A percentile compares a stretch with the other conserved stretches of the same genome.
Evolutionary conservation across 2,797 vertebrate species (phyloP).

Genomic region (Vireo griseus): DNA sequence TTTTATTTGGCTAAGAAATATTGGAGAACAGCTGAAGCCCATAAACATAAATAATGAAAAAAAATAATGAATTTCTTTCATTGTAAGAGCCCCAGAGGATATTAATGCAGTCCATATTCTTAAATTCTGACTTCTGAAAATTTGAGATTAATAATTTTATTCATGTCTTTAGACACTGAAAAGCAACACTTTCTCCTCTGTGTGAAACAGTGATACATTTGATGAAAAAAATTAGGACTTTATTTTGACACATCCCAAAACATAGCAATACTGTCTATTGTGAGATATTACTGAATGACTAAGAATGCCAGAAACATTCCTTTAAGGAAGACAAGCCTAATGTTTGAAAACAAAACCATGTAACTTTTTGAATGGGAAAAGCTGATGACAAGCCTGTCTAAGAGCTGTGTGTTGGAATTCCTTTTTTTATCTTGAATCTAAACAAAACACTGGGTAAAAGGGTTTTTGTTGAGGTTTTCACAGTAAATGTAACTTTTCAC

Average conservation of each 20-base stretch:
- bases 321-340: background rate
- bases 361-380: background rate
- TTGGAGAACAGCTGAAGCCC: background rate
- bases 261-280: background rate
- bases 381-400: background rate
- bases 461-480: background rate
- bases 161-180: background rate
- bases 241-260: background rate
- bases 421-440: background rate
- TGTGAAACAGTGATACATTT: background rate
- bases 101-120: background rate
- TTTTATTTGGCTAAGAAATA: background rate
- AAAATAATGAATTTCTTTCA: background rate
- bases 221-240: background rate
- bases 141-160: background rate
- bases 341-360: background rate
- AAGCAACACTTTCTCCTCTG: background rate
- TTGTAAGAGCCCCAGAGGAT: background rate
- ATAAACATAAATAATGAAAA: background rate
- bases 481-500: background rate
- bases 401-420: background rate
- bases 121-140: background rate
- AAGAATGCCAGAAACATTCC: background rate
- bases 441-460: background rate
- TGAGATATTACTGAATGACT: background rate